phyloP scores from a whole-genome alignment of 2,113 vertebrate genomes.

The Nothoprocta pentlandii region DNA sequence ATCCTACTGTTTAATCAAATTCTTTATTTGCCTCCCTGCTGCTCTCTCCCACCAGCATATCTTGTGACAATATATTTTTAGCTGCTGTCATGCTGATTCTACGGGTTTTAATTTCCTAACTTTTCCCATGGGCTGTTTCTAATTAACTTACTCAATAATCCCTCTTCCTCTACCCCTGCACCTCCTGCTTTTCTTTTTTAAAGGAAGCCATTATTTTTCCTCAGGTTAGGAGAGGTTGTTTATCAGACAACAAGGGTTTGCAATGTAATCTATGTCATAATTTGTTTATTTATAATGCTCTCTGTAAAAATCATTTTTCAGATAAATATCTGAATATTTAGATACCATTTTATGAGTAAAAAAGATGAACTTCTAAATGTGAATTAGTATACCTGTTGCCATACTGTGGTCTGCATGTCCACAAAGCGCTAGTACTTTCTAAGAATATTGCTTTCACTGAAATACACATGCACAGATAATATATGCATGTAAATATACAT shows the following conservation, averaged over 20 bases:
- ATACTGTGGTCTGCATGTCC: neutral
- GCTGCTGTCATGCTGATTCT: constrained; percentile 44
- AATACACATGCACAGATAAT: too few species aligned
- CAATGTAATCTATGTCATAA: neutral
- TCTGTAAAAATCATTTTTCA: neutral
- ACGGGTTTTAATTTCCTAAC: constrained; percentile 63
- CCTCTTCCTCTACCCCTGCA: constrained; percentile 2
- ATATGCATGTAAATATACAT: neutral
- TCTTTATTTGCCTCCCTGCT: constrained; percentile 23
- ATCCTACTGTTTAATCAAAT: constrained; percentile 45
- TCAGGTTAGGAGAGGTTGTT: neutral
- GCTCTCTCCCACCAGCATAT: neutral
- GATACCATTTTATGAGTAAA: neutral
- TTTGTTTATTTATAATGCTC: neutral
- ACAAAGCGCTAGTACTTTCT: neutral
- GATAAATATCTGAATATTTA: neutral
- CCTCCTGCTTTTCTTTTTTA: neutral
- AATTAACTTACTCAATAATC: constrained; percentile 50
- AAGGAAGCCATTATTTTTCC: constrained; percentile 27
- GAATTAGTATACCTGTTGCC: neutral
- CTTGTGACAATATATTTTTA: constrained; percentile 43
- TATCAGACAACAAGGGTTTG: neutral
- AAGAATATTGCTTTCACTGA: neutral
- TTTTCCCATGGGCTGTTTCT: constrained; percentile 58
- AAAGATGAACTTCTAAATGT: neutral